phyloP scores from a whole-genome alignment of 2,888 invertebrate species.

The Hemistola chrysoprasaria region DNA sequence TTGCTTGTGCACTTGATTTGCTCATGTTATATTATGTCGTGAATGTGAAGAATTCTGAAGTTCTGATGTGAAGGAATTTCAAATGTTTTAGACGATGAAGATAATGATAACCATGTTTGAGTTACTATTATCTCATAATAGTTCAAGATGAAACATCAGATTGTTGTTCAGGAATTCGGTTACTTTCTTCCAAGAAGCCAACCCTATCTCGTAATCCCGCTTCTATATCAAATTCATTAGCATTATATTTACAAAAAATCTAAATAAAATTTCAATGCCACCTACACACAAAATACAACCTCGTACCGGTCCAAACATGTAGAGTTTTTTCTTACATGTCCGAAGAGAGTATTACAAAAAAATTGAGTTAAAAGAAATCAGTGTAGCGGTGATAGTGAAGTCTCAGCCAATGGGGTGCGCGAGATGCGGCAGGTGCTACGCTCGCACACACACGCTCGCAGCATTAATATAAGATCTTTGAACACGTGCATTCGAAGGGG shows the following conservation, averaged over 20 bases:
- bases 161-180: constrained; percentile 9
- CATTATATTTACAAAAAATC: constrained; percentile 69
- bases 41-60: constrained; percentile 1
- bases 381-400: constrained; percentile 77
- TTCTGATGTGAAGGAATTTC: constrained; percentile 20
- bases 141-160: no score
- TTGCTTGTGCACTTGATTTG: constrained; percentile 23
- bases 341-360: constrained; percentile 75
- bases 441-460: constrained; percentile 65
- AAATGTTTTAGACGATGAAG: no score
- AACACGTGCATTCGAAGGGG: constrained; percentile 82
- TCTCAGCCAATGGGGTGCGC: constrained; percentile 74
- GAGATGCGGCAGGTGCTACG: constrained; percentile 74
- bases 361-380: constrained; percentile 78
- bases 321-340: constrained; percentile 74
- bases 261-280: constrained; percentile 70
- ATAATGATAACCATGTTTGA: no score
- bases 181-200: constrained; percentile 16
- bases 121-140: no score
- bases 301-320: constrained; percentile 78
- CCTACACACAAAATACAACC: constrained; percentile 75
- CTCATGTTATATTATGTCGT: not conserved
- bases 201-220: constrained; percentile 44
- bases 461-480: constrained; percentile 71
- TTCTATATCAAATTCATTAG: constrained; percentile 61